A percentile compares a stretch with the other conserved stretches of the same genome.
phyloP scores from a whole-genome alignment of 2,888 invertebrate genomes.

The Lycia hirtaria region DNA sequence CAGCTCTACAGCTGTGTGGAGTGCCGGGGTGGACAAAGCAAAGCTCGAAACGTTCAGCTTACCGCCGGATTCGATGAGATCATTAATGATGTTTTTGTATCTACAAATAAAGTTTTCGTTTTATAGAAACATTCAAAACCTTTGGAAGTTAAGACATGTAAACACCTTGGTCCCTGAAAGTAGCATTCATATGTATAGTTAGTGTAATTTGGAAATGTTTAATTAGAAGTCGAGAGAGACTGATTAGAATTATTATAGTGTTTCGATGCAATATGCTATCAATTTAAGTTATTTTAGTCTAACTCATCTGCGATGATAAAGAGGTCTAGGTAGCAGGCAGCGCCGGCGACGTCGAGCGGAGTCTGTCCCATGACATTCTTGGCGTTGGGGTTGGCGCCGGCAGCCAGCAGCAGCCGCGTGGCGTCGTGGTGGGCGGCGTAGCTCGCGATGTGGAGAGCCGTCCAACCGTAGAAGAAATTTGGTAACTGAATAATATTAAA shows the following conservation, averaged over 20 bases:
- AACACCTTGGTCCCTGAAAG: too few relatives aligned
- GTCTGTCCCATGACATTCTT: constrained; percentile 37
- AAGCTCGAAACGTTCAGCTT: neutral
- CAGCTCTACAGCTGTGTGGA: constrained; percentile 48
- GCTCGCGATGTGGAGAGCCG: constrained; percentile 84
- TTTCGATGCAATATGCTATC: too few relatives aligned
- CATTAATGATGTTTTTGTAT: constrained; percentile 12
- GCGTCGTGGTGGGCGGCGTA: constrained; percentile 63
- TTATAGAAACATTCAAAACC: too few relatives aligned
- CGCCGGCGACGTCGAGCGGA: constrained; percentile 43
- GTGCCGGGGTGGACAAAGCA: constrained; percentile 11
- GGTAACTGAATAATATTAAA: constrained; percentile 6
- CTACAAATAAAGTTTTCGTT: neutral
- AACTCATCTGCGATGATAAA: neutral
- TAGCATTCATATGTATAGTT: too few relatives aligned
- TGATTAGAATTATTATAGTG: too few relatives aligned
- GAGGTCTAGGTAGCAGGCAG: neutral
- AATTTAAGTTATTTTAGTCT: too few relatives aligned
- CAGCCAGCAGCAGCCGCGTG: constrained; percentile 42
- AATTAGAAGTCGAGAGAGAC: too few relatives aligned
- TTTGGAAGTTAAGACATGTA: too few relatives aligned
- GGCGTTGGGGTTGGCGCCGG: constrained; percentile 35
- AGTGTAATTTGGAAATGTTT: too few relatives aligned
- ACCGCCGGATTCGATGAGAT: constrained; percentile 9
- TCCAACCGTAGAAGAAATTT: constrained; percentile 74